Percentiles rank a stretch among this genome's conserved stretches.
Conservation (phyloP, 1,140 invertebrate genomes). For the Trissolcus basalis region DNA sequence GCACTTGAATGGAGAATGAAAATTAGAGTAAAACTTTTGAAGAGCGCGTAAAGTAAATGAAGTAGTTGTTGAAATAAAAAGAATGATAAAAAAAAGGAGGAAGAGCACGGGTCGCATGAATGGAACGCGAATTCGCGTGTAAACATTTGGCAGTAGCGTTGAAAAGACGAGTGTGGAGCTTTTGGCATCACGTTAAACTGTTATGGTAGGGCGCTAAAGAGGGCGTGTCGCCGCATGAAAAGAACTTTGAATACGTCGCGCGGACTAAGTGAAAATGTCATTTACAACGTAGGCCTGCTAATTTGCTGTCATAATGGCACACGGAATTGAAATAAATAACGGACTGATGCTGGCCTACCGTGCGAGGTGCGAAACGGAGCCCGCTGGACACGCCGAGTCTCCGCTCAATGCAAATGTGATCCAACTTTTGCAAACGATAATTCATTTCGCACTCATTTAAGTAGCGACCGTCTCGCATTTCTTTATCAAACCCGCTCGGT, state of each 20-base stretch:
- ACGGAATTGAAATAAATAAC: constrained; percentile 69
- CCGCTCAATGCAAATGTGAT: constrained; percentile 64
- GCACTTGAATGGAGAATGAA: constrained; percentile 22
- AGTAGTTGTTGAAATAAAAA: constrained; percentile 51
- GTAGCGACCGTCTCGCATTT: constrained; percentile 25
- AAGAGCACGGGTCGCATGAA: constrained; percentile 36
- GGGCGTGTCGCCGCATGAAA: constrained; percentile 68
- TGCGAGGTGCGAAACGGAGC: constrained; percentile 67
- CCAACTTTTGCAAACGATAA: constrained; percentile 64
- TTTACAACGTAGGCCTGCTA: constrained; percentile 66
- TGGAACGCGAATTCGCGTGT: constrained; percentile 48
- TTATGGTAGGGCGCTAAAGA: constrained; percentile 67
- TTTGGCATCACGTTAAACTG: constrained; percentile 61
- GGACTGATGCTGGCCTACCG: constrained; percentile 60
- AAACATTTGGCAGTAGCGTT: constrained; percentile 55
- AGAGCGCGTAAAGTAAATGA: constrained; percentile 42
- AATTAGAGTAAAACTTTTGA: constrained; percentile 41
- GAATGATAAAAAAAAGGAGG: neutral
- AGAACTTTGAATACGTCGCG: constrained; percentile 64
- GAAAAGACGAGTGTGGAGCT: constrained; percentile 57
- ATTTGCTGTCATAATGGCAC: constrained; percentile 69
- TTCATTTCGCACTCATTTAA: constrained; percentile 66
- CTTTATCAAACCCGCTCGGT: constrained; percentile 7
- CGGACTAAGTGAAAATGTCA: constrained; percentile 68
- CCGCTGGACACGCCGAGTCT: constrained; percentile 33